Conservation (phyloP, 2,113 vertebrate species). For the Dipodomys stephensi region DNA sequence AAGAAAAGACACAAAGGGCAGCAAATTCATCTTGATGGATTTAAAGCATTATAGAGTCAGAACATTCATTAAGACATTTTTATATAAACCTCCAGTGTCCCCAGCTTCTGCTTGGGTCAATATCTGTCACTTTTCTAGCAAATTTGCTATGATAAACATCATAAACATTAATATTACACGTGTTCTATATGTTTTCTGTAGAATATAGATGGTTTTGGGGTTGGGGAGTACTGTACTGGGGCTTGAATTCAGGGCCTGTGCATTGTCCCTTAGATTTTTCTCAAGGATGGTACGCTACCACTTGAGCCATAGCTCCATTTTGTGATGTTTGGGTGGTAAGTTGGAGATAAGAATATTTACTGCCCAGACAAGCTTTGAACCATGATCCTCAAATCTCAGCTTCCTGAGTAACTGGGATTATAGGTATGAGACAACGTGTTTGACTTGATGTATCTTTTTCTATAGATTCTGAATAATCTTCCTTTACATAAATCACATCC, state of each 20-base stretch:
- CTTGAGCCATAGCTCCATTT: too few relatives aligned
- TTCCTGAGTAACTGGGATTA: too few relatives aligned
- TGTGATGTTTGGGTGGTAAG: too few relatives aligned
- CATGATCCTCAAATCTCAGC: too few relatives aligned
- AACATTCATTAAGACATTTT: neutral
- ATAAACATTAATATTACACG: neutral
- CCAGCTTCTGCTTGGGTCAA: neutral
- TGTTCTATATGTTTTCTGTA: neutral
- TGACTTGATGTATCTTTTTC: too few relatives aligned
- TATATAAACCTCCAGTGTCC: neutral
- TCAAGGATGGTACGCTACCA: too few relatives aligned
- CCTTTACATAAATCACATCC: neutral
- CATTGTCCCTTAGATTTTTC: too few relatives aligned
- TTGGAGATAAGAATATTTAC: too few relatives aligned
- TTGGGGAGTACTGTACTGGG: too few relatives aligned
- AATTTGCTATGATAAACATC: neutral
- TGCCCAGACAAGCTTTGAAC: too few relatives aligned
- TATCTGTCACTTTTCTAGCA: neutral
- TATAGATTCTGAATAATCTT: neutral
- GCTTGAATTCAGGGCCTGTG: too few relatives aligned
- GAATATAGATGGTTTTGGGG: neutral
- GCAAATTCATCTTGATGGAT: slow-evolving; percentile 1
- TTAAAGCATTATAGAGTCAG: slow-evolving; percentile 2
- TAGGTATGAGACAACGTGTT: too few relatives aligned
- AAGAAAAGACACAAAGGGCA: slow-evolving; percentile 18